phyloP scores from a whole-genome alignment of 2,888 invertebrate species.

The Aphrophora alni region DNA sequence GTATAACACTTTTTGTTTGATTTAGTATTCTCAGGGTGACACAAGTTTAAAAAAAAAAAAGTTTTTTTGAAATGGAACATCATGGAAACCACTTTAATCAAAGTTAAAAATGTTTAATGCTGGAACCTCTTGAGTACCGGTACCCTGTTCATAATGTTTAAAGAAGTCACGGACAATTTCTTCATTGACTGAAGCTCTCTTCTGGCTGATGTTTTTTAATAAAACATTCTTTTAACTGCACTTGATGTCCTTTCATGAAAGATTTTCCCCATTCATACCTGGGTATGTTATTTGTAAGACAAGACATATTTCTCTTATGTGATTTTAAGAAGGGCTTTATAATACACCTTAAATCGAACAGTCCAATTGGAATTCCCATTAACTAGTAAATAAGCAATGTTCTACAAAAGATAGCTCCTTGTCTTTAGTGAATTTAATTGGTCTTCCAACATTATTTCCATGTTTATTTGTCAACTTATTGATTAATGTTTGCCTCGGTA shows the following conservation, averaged over 20 bases:
- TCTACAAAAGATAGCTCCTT: neutral
- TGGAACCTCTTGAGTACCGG: conserved; percentile 1
- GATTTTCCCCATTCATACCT: conserved; percentile 14
- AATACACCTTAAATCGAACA: conserved; percentile 13
- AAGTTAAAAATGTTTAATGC: conserved; percentile 5
- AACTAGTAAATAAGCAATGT: conserved; percentile 3
- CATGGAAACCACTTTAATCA: conserved; percentile 21
- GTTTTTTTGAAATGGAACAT: conserved; percentile 12
- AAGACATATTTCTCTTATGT: neutral
- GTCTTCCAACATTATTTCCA: conserved; percentile 10
- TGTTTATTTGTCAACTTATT: conserved; percentile 9
- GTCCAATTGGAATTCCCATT: conserved; percentile 12
- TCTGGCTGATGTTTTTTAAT: conserved; percentile 12
- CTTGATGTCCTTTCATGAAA: neutral
- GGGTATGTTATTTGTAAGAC: conserved; percentile 16
- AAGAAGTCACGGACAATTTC: conserved; percentile 17
- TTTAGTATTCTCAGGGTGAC: conserved; percentile 10
- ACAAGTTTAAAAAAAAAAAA: neutral
- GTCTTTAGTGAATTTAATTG: neutral
- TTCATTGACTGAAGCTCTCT: conserved; percentile 11
- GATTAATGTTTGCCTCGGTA: conserved; percentile 8
- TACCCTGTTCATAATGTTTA: conserved; percentile 4
- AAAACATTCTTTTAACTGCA: conserved; percentile 18
- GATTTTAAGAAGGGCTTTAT: conserved; percentile 11
- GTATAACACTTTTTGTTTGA: conserved; percentile 11